Base-by-base conservation (phyloP, 2,888 invertebrate species). In the Spodoptera exigua region DNA sequence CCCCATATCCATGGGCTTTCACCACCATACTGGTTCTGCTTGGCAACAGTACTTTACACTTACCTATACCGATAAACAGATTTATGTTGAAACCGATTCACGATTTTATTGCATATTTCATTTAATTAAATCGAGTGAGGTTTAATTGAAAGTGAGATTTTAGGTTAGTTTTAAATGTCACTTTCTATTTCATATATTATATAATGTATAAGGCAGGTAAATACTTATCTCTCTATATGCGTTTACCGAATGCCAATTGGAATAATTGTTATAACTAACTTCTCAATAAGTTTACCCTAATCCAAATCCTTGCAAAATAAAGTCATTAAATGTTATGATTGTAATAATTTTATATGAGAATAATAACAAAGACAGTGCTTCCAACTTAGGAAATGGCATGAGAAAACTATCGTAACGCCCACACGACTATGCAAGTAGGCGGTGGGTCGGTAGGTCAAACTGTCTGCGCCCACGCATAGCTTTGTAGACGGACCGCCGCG, bases 1-100 rank as follows among this genome's bases (percentile, higher is more conserved):
- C 49, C 74, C 79, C 65, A 78, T 78, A 78, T 81, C 76, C 74
- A 39, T 14, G 44, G 61, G 70, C 84, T 80, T 82, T 82, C 82
- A 78, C 84, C 76, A 48, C 61, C 18, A 46, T 65, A 68, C 74
- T 71, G 71, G 74, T 76, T 74, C 63, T 40, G 58, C 53, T 49
- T 52, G 16, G 10, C 51, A 47, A 43, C 27, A 59, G 37, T 49
- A 53, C 44, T 70, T 69, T 37, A 52, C 55, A 68, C 44, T 51
- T 69, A 68, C 44, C 47, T 69, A 39, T 37, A 61, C 43, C 39
- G 73, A 45, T 37, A 59, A 51, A 59, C 44, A 39, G 32, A 44
- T 66, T 61, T 51, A 48, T 12, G 17, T 13, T 27, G 13, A 21
- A 44, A 57, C 43, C 41, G 1, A 40, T 44, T 17, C 7, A 2